These are phyloP conservation scores for Acrossocheilus wenchowensis DNA, from an alignment of 2,797 vertebrate species.

Conservation along the genomic window DNA sequence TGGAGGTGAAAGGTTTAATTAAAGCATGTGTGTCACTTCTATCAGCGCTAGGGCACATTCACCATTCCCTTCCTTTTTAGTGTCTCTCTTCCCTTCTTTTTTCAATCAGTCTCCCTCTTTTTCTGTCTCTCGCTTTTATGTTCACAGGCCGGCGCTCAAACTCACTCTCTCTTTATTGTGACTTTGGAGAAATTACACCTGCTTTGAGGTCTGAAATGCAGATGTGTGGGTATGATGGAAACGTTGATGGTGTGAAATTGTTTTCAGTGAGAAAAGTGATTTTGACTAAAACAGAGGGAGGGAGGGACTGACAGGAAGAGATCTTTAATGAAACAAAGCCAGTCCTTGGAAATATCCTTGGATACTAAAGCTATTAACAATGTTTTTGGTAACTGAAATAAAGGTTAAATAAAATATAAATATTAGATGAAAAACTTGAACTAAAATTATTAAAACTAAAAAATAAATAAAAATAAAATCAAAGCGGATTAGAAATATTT, in stretches of 20 bases:
- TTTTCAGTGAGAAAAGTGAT: slow-evolving; percentile 21
- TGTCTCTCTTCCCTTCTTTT: slow-evolving; percentile 24
- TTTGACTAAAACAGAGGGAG: slow-evolving; percentile 13
- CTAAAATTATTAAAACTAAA: not conserved
- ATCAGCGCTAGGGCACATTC: slow-evolving; percentile 14
- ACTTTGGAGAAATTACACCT: slow-evolving; percentile 41
- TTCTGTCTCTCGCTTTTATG: slow-evolving; percentile 30
- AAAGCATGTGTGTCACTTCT: slow-evolving; percentile 48
- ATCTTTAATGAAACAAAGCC: not conserved
- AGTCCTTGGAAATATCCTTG: not conserved
- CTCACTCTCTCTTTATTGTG: slow-evolving; percentile 30
- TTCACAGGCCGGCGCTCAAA: slow-evolving; percentile 1
- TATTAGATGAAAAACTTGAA: not conserved
- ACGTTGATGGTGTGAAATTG: slow-evolving; percentile 18
- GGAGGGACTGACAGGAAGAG: slow-evolving; percentile 3
- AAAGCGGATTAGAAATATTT: not conserved
- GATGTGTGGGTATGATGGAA: slow-evolving; percentile 43
- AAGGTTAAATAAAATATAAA: not conserved
- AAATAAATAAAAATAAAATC: not conserved
- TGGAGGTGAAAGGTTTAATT: slow-evolving; percentile 55
- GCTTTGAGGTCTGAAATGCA: slow-evolving; percentile 46
- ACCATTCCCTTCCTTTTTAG: slow-evolving; percentile 35
- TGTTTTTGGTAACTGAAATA: not conserved
- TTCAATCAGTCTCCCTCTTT: slow-evolving; percentile 30
- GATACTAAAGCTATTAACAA: not conserved